phyloP scores from a whole-genome alignment of 1,140 invertebrate genomes.

The Plectrocnemia conspersa region DNA sequence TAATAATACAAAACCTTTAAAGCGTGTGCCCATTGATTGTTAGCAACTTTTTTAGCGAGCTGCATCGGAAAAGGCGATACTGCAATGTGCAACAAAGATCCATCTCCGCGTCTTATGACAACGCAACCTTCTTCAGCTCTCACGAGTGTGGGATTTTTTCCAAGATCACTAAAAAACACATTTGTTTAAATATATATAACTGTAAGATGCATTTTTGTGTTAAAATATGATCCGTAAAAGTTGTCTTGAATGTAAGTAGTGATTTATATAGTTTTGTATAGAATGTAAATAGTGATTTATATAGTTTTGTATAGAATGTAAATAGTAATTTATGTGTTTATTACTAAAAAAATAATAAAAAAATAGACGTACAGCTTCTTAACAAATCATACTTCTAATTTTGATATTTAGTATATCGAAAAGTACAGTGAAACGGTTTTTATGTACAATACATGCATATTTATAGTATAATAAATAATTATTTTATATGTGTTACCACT shows the following conservation, averaged over 20 bases:
- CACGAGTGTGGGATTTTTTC: conserved; percentile 64
- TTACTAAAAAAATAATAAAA: too few relatives aligned
- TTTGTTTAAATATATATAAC: background rate
- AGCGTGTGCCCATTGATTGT: conserved; percentile 48
- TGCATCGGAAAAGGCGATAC: conserved; percentile 53
- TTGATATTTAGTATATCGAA: too few relatives aligned
- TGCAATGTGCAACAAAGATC: conserved; percentile 52
- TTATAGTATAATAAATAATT: too few relatives aligned
- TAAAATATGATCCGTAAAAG: too few relatives aligned
- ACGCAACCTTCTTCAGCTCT: conserved; percentile 77
- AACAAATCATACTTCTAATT: too few relatives aligned
- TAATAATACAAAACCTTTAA: conserved; percentile 40
- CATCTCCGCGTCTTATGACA: conserved; percentile 52
- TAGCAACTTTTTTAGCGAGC: conserved; percentile 55
- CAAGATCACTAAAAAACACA: conserved; percentile 60
- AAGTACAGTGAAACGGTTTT: too few relatives aligned
- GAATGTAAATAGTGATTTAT: conserved; percentile 3
- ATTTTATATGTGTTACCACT: too few relatives aligned
- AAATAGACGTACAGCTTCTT: too few relatives aligned
- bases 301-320: background rate
- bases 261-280: background rate
- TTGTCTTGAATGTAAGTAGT: too few relatives aligned
- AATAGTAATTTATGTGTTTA: too few relatives aligned
- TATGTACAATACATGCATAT: too few relatives aligned
- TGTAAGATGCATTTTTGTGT: too few relatives aligned